Evolutionary conservation across 2,888 invertebrate genomes (phyloP), one percentile per base, ranked within the genome.

Genomic region (Eustalomyia histrio): DNA sequence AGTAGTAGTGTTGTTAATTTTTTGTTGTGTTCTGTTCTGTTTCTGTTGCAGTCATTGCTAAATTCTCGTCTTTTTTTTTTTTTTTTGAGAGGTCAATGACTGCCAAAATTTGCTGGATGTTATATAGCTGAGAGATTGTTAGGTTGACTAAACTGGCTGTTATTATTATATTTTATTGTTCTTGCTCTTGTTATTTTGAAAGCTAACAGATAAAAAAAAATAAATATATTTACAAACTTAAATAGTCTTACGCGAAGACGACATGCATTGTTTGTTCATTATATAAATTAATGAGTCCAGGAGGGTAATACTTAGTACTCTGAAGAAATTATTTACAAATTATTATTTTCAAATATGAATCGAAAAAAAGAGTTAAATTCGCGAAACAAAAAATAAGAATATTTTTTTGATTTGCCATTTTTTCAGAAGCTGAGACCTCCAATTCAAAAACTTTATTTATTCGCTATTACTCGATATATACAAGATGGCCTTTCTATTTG

Each of bases 11-110:
- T n/a, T 47, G 43, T 47, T 47, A 0, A 47, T n/a, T 5, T n/a
- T n/a, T 14, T n/a, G 1, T 39, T 39, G 12, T 39, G 12, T 39
- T 39, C 39, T 39, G 39, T 39, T 47, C 43, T 12, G 43, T 43
- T 35, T 12, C 43, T 29, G 29, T 29, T 65, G 33, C 53, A 53
- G 39, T 53, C 53, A 21, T 55, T 67, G 53, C 67, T 67, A 55
- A 67, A 24, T 67, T 67, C 39, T 43, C 53, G 55, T 12, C 21
- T 39, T 47, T 47, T 47, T 47, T 47, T 17, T 12, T n/a, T 39
- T 47, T 47, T 47, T 47, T 47, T 17, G 18, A 55, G 55, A 57
- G 78, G 61, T 81, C 81, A 72, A 81, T 81, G 81, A 81, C 81
- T 71, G 81, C 81, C 81, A 78, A 81, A 80, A 71, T 33, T 78